A percentile compares a stretch with the other conserved stretches of the same genome.
These are phyloP conservation scores for Cavia aperea DNA, from an alignment of 2,113 vertebrate genomes.

Conservation along the genomic window DNA sequence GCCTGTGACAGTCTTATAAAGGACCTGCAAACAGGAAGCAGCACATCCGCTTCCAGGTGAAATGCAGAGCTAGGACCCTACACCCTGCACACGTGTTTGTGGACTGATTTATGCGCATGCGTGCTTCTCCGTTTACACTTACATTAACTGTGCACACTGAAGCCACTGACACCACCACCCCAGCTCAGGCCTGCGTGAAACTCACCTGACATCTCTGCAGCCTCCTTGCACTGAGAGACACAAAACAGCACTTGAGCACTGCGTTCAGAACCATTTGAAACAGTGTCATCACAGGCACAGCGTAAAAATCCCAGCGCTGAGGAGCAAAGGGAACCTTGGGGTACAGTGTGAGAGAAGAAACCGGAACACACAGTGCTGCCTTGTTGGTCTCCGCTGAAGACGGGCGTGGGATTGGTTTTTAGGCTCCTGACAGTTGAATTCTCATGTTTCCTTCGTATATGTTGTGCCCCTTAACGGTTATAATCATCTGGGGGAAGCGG, in stretches of 20 bases:
- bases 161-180: background rate
- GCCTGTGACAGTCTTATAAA: background rate
- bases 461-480: background rate
- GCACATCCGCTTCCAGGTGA: background rate
- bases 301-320: background rate
- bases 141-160: background rate
- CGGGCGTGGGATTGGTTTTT: background rate
- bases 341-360: background rate
- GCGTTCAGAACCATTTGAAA: background rate
- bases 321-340: background rate
- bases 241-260: background rate
- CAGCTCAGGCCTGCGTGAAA: background rate
- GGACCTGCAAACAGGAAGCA: background rate
- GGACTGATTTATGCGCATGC: background rate
- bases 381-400: background rate
- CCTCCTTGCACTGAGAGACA: background rate
- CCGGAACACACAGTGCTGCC: background rate
- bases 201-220: background rate
- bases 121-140: background rate
- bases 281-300: background rate
- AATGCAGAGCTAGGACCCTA: background rate
- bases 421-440: background rate
- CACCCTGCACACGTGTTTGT: background rate
- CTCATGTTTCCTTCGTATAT: background rate
- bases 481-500: background rate